phyloP scores from a whole-genome alignment of 1,140 invertebrate species.

The Ladona fulva region DNA sequence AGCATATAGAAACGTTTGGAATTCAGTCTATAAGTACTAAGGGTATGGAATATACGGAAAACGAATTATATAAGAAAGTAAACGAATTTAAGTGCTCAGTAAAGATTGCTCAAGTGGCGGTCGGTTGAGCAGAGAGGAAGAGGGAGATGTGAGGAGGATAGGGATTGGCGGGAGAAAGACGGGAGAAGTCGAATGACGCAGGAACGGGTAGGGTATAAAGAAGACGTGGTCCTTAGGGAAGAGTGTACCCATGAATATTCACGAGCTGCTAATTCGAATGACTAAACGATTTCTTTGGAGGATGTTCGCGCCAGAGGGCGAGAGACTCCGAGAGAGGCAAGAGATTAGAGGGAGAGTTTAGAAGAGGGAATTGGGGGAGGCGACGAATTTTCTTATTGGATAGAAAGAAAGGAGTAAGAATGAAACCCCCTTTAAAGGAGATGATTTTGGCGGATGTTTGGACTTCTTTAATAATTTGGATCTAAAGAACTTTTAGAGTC shows the following conservation, averaged over 20 bases:
- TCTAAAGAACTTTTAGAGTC: neutral
- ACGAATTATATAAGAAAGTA: no score
- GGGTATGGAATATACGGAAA: no score
- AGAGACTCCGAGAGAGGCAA: neutral
- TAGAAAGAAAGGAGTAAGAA: neutral
- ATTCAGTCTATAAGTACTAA: no score
- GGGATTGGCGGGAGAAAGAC: no score
- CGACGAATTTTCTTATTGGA: neutral
- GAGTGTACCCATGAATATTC: slow-evolving; percentile 4
- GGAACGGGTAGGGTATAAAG: neutral
- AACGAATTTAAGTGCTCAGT: no score
- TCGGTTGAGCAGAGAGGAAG: no score
- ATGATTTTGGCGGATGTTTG: neutral
- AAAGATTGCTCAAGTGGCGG: no score
- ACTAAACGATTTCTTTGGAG: slow-evolving; percentile 9
- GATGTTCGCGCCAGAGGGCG: neutral
- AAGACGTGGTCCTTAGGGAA: neutral
- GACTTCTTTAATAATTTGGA: neutral
- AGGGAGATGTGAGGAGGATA: no score
- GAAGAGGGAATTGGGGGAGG: neutral
- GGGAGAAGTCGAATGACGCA: no score
- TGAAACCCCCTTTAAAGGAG: neutral
- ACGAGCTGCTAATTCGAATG: slow-evolving; percentile 8
- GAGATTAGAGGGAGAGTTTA: neutral
- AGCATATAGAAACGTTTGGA: no score